A percentile compares a stretch with the other conserved stretches of the same genome.
These are phyloP conservation scores for Drosophila repleta DNA, from an alignment of 1,140 invertebrate genomes.

Conservation along the genomic window DNA sequence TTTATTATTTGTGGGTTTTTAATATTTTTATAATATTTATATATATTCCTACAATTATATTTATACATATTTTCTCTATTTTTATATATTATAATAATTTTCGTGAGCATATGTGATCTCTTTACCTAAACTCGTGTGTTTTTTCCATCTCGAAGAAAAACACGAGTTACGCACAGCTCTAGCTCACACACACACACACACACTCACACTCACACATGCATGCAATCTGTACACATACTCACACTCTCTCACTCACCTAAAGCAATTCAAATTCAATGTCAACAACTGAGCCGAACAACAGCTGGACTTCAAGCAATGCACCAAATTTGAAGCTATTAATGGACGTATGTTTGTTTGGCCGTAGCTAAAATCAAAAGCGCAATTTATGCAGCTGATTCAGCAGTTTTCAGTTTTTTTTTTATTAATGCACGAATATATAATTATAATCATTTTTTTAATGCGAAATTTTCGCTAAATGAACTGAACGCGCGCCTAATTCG, in stretches of 20 bases:
- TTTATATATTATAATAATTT: too few species aligned
- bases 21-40: too few species aligned
- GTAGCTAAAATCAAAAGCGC: constrained; percentile 14
- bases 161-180: not conserved
- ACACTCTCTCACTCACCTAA: not conserved
- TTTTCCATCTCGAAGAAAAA: not conserved
- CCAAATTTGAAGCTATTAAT: constrained; percentile 42
- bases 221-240: constrained; percentile 13
- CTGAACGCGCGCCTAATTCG: not conserved
- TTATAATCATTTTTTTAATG: constrained; percentile 10
- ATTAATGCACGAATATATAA: constrained; percentile 27
- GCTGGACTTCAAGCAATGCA: constrained; percentile 20
- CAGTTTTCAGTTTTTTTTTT: constrained; percentile 12
- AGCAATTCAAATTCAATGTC: constrained; percentile 51
- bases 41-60: too few species aligned
- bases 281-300: constrained; percentile 28
- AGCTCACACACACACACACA: constrained; percentile 3
- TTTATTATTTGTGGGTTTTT: too few species aligned
- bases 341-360: not conserved
- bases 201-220: not conserved
- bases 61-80: too few species aligned
- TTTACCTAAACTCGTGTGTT: not conserved
- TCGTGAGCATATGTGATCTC: not conserved
- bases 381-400: constrained; percentile 34
- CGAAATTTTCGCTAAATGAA: constrained; percentile 1